Evolutionary conservation across 2,113 vertebrate genomes (phyloP).

Genomic region (Leucosticte australis): DNA sequence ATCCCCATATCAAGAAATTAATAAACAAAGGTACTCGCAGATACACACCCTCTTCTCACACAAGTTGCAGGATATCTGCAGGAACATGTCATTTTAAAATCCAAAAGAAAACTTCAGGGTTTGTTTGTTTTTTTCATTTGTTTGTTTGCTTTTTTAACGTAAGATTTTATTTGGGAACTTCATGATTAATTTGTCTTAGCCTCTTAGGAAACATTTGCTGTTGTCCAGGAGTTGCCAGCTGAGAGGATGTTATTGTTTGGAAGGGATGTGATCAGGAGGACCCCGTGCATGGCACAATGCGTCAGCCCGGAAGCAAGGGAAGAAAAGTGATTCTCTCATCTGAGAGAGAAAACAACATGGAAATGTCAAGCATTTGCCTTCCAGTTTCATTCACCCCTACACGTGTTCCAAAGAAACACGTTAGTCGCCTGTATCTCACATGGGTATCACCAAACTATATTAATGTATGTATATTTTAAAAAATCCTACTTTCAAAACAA

Average conservation of each 20-base stretch:
- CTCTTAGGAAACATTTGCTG: background rate
- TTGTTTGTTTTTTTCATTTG: background rate
- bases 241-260: slow-evolving; percentile 70
- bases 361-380: background rate
- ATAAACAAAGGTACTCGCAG: background rate
- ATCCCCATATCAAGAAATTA: background rate
- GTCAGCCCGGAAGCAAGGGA: slow-evolving; percentile 48
- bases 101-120: background rate
- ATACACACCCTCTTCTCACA: background rate
- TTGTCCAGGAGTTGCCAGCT: slow-evolving; percentile 37
- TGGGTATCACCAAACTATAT: background rate
- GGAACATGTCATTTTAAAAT: background rate
- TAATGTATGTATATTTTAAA: background rate
- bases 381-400: background rate
- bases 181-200: background rate
- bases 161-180: background rate
- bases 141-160: background rate
- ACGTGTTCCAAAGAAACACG: background rate
- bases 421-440: background rate
- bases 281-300: background rate
- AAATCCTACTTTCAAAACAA: background rate
- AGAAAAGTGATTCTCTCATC: slow-evolving; percentile 51
- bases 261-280: slow-evolving; percentile 44
- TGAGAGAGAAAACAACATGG: background rate
- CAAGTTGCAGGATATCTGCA: background rate